These are phyloP conservation scores for Agrotis segetum DNA, from an alignment of 2,888 invertebrate species.

Conservation along the genomic window DNA sequence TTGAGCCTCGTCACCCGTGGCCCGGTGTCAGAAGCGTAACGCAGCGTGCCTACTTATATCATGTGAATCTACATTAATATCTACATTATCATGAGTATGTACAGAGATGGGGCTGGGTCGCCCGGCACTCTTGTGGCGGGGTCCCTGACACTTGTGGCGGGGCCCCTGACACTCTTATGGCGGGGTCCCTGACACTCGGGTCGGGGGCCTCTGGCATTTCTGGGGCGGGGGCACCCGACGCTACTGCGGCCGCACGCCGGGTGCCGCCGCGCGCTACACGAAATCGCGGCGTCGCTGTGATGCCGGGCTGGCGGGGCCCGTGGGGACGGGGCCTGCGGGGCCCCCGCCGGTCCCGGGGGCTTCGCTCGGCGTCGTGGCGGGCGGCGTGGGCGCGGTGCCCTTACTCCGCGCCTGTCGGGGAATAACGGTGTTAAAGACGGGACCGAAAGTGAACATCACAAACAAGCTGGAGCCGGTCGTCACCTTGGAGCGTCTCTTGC, in stretches of 20 bases:
- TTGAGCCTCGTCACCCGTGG: constrained; percentile 21
- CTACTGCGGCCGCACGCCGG: constrained; percentile 37
- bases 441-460: neutral
- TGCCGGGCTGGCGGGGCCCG: constrained; percentile 39
- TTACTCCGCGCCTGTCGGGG: constrained; percentile 81
- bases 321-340: constrained; percentile 15
- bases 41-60: constrained; percentile 57
- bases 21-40: constrained; percentile 50
- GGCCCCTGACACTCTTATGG: too few species aligned
- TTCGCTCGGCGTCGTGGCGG: constrained; percentile 69
- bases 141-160: too few species aligned
- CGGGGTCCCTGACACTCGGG: too few species aligned
- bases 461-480: neutral
- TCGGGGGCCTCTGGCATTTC: neutral
- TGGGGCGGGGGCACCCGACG: constrained; percentile 38
- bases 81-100: constrained; percentile 42
- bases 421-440: neutral
- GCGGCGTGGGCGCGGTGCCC: constrained; percentile 83
- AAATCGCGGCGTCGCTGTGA: constrained; percentile 57
- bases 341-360: constrained; percentile 46
- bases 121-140: constrained; percentile 20
- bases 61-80: constrained; percentile 43
- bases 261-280: constrained; percentile 71
- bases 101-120: constrained; percentile 26
- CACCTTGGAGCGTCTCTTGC: constrained; percentile 84